Evolutionary conservation across 2,113 vertebrate species (phyloP).

Genomic region (Aptenodytes patagonicus): DNA sequence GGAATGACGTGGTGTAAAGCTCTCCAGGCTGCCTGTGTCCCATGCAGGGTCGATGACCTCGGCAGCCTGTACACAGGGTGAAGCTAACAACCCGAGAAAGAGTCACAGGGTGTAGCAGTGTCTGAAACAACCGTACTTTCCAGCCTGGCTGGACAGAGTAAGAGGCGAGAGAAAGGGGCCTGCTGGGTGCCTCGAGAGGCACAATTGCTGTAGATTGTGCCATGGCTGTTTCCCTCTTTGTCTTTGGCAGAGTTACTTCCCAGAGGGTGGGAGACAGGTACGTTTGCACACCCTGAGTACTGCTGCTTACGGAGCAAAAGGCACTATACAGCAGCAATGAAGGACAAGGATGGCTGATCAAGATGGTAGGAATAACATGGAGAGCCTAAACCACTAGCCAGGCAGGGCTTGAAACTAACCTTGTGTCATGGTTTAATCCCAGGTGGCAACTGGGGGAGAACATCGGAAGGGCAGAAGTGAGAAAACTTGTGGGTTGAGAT

Average conservation of each 20-base stretch:
- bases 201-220: not conserved
- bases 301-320: not conserved
- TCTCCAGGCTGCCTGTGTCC: not conserved
- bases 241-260: not conserved
- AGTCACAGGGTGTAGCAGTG: not conserved
- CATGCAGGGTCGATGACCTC: not conserved
- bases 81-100: not conserved
- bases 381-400: not conserved
- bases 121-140: not conserved
- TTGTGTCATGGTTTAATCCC: not conserved
- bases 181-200: not conserved
- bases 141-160: not conserved
- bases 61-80: not conserved
- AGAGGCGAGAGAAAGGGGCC: not conserved
- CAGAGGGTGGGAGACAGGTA: too few relatives aligned
- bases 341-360: not conserved
- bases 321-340: not conserved
- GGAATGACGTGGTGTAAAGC: not conserved
- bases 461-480: not conserved
- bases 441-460: not conserved
- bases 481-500: too few relatives aligned
- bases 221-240: not conserved
- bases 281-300: too few relatives aligned
- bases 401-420: not conserved
- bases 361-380: not conserved